phyloP scores from a whole-genome alignment of 2,113 vertebrate species.

The Columba livia region DNA sequence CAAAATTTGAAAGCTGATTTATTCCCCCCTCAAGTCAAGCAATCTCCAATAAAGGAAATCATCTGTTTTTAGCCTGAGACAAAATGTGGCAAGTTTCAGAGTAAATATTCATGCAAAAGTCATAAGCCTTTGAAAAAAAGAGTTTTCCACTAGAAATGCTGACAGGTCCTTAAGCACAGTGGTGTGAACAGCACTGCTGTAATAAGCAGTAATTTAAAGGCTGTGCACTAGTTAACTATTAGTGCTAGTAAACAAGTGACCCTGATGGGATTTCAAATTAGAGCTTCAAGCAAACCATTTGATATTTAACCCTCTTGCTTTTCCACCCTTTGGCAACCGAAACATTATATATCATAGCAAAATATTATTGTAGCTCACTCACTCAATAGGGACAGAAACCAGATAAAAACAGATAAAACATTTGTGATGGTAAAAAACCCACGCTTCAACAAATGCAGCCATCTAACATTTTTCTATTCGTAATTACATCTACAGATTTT shows the following conservation, averaged over 20 bases:
- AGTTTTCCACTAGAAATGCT: conserved; percentile 52
- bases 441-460: neutral
- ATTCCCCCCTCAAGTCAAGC: neutral
- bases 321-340: conserved; percentile 12
- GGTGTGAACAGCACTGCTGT: conserved; percentile 40
- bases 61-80: conserved; percentile 10
- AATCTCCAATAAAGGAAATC: neutral
- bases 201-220: conserved; percentile 61
- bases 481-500: neutral
- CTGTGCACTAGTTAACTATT: conserved; percentile 50
- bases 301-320: conserved; percentile 44
- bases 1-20: neutral
- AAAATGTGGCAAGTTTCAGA: conserved; percentile 37
- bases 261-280: conserved; percentile 75
- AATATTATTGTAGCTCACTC: neutral
- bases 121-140: conserved; percentile 31
- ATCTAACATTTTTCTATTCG: neutral
- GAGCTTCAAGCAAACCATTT: conserved; percentile 48
- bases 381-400: neutral
- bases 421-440: neutral
- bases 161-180: conserved; percentile 56
- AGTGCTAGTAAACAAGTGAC: conserved; percentile 70
- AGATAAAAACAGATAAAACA: neutral
- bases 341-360: conserved; percentile 9
- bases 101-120: conserved; percentile 45